A percentile compares a stretch with the other conserved stretches of the same genome.
These are phyloP conservation scores for Drosophila watanabei DNA, from an alignment of 1,140 invertebrate genomes.

Conservation along the genomic window DNA sequence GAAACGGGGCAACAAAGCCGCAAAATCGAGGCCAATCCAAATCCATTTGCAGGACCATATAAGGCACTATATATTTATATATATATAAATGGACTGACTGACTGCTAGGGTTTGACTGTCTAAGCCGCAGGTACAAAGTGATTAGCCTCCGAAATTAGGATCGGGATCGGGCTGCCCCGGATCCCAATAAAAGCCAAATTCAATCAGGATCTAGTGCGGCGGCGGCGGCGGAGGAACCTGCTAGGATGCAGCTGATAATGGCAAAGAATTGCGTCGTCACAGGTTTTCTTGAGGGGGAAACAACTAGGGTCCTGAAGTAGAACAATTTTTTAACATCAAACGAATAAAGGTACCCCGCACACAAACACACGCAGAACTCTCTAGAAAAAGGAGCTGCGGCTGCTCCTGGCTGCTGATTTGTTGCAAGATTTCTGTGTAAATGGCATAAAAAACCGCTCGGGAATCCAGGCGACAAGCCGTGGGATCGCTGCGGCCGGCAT, in stretches of 20 bases:
- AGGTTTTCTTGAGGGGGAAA: conserved; percentile 56
- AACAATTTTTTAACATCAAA: conserved; percentile 78
- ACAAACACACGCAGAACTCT: conserved; percentile 20
- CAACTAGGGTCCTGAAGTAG: conserved; percentile 25
- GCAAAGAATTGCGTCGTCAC: conserved; percentile 83
- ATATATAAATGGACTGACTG: background rate
- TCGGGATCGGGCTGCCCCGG: conserved; percentile 22
- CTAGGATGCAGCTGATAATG: conserved; percentile 67
- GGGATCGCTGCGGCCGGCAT: conserved; percentile 58
- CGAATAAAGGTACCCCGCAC: conserved; percentile 67
- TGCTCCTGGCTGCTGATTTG: conserved; percentile 68
- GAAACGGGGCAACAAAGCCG: conserved; percentile 67
- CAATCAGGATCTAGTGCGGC: conserved; percentile 66
- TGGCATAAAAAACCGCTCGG: conserved; percentile 75
- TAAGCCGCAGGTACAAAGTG: conserved; percentile 82
- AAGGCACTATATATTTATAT: background rate
- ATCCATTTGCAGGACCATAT: conserved; percentile 71
- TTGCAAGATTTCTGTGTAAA: conserved; percentile 84
- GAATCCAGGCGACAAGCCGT: conserved; percentile 71
- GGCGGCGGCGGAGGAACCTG: conserved; percentile 33
- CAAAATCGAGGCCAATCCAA: conserved; percentile 69
- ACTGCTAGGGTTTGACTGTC: conserved; percentile 74
- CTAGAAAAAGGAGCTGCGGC: conserved; percentile 62
- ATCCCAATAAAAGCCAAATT: conserved; percentile 78
- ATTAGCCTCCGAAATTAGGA: conserved; percentile 82